A percentile compares a stretch with the other conserved stretches of the same genome.
Conservation (phyloP, 1,140 invertebrate genomes). For the Elysia chlorotica region DNA sequence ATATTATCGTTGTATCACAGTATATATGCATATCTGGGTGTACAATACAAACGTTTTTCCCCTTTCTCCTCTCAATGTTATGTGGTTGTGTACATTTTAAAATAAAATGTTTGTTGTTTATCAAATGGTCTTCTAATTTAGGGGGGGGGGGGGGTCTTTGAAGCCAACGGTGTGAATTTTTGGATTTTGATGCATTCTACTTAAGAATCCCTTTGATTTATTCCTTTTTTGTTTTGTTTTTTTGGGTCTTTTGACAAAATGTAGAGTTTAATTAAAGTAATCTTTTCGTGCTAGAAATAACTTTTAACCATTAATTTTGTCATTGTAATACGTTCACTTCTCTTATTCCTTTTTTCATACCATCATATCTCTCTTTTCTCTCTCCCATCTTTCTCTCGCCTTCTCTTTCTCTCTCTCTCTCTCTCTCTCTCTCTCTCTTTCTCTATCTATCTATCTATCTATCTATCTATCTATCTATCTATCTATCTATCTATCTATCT, state of each 20-base stretch:
- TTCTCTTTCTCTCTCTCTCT: not conserved
- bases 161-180: not conserved
- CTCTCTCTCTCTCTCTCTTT: not conserved
- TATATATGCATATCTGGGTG: not conserved
- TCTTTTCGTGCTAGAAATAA: not conserved
- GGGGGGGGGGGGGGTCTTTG: not conserved
- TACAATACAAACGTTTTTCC: not conserved
- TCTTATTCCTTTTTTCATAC: not conserved
- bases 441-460: not conserved
- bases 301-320: not conserved
- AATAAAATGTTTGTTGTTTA: not conserved
- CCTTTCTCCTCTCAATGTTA: conserved; percentile 9
- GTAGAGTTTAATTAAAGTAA: not conserved
- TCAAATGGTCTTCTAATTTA: not conserved
- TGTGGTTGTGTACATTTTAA: not conserved
- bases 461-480: not conserved
- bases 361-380: too few relatives aligned
- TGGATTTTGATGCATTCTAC: not conserved
- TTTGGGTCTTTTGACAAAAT: not conserved
- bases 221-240: not conserved
- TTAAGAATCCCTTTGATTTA: not conserved
- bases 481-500: not conserved
- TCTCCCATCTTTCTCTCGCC: too few relatives aligned
- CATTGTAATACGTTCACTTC: too few relatives aligned
- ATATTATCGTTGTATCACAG: not conserved